phyloP scores from a whole-genome alignment of 2,113 vertebrate genomes.

The Rhabdomys dilectus region DNA sequence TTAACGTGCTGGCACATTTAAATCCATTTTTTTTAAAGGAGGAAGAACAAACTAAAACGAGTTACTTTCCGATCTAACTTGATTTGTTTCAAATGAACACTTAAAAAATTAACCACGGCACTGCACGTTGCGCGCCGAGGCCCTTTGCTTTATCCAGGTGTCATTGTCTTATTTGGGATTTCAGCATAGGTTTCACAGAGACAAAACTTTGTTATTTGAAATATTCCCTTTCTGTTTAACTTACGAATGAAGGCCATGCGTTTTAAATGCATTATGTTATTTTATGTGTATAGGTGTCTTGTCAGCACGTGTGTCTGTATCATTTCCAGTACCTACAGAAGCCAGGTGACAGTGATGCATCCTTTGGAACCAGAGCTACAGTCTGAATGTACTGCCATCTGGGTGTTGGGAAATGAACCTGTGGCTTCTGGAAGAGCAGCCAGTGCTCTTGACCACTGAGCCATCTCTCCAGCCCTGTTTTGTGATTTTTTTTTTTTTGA shows the following conservation, averaged over 20 bases:
- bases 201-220: slow-evolving; percentile 61
- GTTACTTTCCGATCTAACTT: slow-evolving; percentile 54
- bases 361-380: not conserved
- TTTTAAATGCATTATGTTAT: too few relatives aligned
- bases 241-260: slow-evolving; percentile 43
- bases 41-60: slow-evolving; percentile 56
- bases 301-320: not conserved
- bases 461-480: not conserved
- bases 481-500: not conserved
- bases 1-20: slow-evolving; percentile 63
- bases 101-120: not conserved
- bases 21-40: slow-evolving; percentile 32
- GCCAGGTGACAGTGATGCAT: not conserved
- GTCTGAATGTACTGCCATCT: not conserved
- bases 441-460: not conserved
- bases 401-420: not conserved
- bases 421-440: not conserved
- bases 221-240: slow-evolving; percentile 63
- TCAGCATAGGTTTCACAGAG: slow-evolving; percentile 30
- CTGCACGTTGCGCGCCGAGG: slow-evolving; percentile 27
- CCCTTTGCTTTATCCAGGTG: slow-evolving; percentile 9
- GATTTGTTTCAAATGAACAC: slow-evolving; percentile 59
- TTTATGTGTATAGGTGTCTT: not conserved
- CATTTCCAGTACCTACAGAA: not conserved
- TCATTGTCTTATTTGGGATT: slow-evolving; percentile 65